Evolutionary conservation across 2,888 invertebrate genomes (phyloP), one percentile per base, ranked within the genome.

Genomic region (Polylopha cassiicola): DNA sequence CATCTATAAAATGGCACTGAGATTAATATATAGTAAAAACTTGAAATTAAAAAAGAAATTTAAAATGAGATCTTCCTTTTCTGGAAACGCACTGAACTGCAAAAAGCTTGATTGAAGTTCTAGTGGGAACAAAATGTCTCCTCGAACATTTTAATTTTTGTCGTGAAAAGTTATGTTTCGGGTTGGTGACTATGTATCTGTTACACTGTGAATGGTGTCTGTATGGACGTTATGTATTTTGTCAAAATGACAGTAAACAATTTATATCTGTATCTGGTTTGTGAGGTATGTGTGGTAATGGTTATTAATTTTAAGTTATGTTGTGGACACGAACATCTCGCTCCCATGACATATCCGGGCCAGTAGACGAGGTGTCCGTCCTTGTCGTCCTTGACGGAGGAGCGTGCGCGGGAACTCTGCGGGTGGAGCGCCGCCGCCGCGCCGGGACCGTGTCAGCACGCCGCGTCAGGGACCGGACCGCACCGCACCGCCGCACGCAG

Each of bases 301-400:
- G 51, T 51, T 53, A 51, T 58, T 58, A 62, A 63, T 61, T 56
- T 75, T 67, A 74, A 78, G 76, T 73, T 76, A 77, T 77, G 75
- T 65, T 87, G 89, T 91, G 92, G 92, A 92, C 93, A 95, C 95
- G 95, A 95, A 95, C 98, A 99, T 97, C 98, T 93, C 91, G 95
- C 95, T 92, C 96, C 95, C 88, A 99, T 95, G 89, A 96, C 91
- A 91, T 99, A 98, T 89, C 98, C 99, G 88, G 92, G 92, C 89
- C 94, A 94, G 94, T 99, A 99, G 88, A 99, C 94, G 89, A 99
- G 96, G 89, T 99, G 99, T 88, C 99, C 99, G 88, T 99, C 99
- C 89, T 95, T 95, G 90, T 99, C 99, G 90, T 99, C 98, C 91
- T 97, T 95, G 88, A 98, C 93, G 87, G 95, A 94, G 86, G 96